Base-by-base conservation (phyloP, 2,113 vertebrate species). In the Pyrgilauda ruficollis region DNA sequence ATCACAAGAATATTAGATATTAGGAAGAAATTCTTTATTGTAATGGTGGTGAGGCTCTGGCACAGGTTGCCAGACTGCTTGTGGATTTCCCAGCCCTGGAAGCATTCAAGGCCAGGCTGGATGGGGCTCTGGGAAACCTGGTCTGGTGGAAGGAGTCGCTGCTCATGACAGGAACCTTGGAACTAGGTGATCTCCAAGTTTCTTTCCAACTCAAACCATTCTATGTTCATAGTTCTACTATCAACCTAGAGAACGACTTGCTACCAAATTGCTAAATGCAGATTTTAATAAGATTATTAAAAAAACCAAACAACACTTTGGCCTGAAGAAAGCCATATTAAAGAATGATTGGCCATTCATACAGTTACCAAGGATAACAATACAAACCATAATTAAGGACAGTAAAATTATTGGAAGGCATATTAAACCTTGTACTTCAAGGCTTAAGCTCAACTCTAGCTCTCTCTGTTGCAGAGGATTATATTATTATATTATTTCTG, bases 401-500 rank as follows among this genome's bases (percentile, higher is more conserved):
- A 85, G 81, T 77, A 85, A 73, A 76, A 76, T 23, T 87, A 63
- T 58, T 84, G 66, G 70, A 93, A 94, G 15, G n/a, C 26, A 58
- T 66, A 89, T 87, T 85, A 96, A 79, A 94, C 46, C 46, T 87
- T 87, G 43, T 91, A 76, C 70, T 95, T 94, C 77, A 69, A 88
- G 33, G 78, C 62, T 93, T 85, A 95, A 91, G 49, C 69, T 68
- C 43, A 89, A 64, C 13, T 93, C 46, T 82, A 70, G 35, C 39
- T 89, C 13, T 92, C 47, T 81, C 41, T 86, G 50, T 89, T 95
- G 87, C 56, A 92, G 69, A 76, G 62, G 89, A 94, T 41, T 41
- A 41, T 41, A 41, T 41, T 41, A 41, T 15, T 41, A 41, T 41
- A 41, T 41, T 41, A 15, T 95, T 93, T 94, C 47, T 90, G 68